Evolutionary conservation across 2,113 vertebrate species (phyloP).

Genomic region (Etia nguti): DNA sequence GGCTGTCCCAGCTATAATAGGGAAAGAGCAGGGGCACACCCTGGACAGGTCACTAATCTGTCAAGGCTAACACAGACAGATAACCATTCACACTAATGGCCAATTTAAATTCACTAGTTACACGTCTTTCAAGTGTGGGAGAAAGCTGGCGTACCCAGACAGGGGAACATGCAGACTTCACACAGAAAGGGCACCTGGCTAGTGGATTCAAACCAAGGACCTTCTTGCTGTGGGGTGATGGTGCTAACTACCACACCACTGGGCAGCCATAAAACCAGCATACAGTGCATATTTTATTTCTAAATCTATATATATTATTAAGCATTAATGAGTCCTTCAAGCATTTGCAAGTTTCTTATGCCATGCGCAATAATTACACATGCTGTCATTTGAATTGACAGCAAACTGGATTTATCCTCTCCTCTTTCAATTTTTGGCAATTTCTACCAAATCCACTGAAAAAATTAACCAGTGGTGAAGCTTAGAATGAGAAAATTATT

Average conservation of each 20-base stretch:
- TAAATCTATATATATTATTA: background rate
- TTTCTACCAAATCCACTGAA: background rate
- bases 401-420: background rate
- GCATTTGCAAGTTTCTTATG: background rate
- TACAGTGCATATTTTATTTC: background rate
- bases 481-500: background rate
- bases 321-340: background rate
- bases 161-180: background rate
- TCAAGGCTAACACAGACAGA: background rate
- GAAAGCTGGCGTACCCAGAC: background rate
- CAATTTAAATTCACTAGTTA: background rate
- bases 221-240: background rate
- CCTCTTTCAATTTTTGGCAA: background rate
- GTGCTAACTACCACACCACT: accelerated
- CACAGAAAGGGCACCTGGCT: background rate
- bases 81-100: background rate
- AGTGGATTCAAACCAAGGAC: background rate
- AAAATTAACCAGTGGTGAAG: background rate
- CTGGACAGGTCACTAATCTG: background rate
- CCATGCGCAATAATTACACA: background rate
- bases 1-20: background rate
- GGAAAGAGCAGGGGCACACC: background rate
- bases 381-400: background rate
- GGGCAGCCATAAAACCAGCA: background rate
- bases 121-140: background rate